A percentile compares a stretch with the other conserved stretches of the same genome.
These are phyloP conservation scores for Tachypleus tridentatus DNA, from an alignment of 1,140 invertebrate species.

Conservation along the genomic window DNA sequence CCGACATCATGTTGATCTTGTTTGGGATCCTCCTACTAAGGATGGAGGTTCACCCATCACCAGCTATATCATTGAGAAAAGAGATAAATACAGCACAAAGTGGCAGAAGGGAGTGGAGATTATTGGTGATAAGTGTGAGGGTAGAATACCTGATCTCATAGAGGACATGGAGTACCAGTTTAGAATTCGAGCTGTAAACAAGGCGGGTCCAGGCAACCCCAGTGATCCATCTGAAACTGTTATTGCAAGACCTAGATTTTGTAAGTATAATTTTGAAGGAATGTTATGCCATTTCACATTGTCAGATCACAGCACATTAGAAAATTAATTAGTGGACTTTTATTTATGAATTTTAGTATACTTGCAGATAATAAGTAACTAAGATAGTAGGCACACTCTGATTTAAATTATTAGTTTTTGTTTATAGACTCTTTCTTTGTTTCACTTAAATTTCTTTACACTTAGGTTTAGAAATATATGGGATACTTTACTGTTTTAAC, in stretches of 20 bases:
- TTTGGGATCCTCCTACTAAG: slow-evolving; percentile 84
- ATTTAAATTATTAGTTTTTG: no score
- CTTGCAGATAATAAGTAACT: no score
- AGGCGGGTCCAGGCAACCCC: slow-evolving; percentile 80
- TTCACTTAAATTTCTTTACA: no score
- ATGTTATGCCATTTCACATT: no score
- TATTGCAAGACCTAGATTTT: slow-evolving; percentile 21
- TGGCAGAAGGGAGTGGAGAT: slow-evolving; percentile 81
- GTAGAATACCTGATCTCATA: slow-evolving; percentile 68
- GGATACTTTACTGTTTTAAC: no score
- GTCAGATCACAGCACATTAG: no score
- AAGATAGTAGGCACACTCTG: no score
- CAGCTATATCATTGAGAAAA: slow-evolving; percentile 96
- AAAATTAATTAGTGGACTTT: no score
- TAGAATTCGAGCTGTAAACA: slow-evolving; percentile 87
- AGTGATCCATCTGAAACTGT: slow-evolving; percentile 62
- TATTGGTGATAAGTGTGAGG: slow-evolving; percentile 55
- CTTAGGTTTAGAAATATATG: no score
- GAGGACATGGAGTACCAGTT: slow-evolving; percentile 96
- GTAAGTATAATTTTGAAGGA: slow-evolving; percentile 11
- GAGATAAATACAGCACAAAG: slow-evolving; percentile 73
- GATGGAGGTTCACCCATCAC: slow-evolving; percentile 89
- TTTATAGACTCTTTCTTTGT: no score
- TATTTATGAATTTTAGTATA: no score
- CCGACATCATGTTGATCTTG: slow-evolving; percentile 72